These are phyloP conservation scores for Masnerella sp. DNA, from an alignment of 2,888 invertebrate genomes.

Conservation along the genomic window DNA sequence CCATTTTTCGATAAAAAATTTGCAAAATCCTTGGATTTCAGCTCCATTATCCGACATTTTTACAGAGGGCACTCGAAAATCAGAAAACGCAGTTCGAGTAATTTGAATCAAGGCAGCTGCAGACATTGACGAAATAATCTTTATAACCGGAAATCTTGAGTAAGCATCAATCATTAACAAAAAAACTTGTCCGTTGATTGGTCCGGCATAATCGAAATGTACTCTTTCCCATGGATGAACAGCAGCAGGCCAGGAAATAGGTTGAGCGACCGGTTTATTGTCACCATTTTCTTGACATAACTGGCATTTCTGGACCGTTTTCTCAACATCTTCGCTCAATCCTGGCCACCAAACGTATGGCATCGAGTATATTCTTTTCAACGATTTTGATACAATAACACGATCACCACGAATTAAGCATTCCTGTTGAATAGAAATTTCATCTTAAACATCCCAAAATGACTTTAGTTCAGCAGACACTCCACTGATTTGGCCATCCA, in stretches of 20 bases:
- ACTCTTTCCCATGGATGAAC: constrained; percentile 15
- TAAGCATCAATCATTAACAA: constrained; percentile 17
- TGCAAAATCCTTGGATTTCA: constrained; percentile 6
- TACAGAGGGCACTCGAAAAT: not conserved
- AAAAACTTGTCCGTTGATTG: constrained; percentile 14
- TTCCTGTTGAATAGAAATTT: not conserved
- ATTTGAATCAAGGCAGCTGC: not conserved
- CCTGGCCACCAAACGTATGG: constrained; percentile 27
- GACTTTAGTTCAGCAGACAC: not conserved
- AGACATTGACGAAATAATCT: constrained; percentile 18
- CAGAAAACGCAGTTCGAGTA: constrained; percentile 1
- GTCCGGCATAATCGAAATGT: constrained; percentile 18
- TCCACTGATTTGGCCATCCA: constrained; percentile 9
- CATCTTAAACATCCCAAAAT: not conserved
- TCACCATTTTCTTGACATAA: not conserved
- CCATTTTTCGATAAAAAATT: not conserved
- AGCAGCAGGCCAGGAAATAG: constrained; percentile 13
- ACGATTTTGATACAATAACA: constrained; percentile 6
- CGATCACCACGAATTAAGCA: constrained; percentile 25
- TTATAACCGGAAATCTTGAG: constrained; percentile 17
- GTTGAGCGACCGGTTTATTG: constrained; percentile 1
- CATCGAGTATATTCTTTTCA: not conserved
- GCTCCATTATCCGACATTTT: constrained; percentile 16
- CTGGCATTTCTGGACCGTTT: not conserved
- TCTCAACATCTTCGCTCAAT: not conserved